phyloP scores from a whole-genome alignment of 2,113 vertebrate genomes.

The Malurus melanocephalus region DNA sequence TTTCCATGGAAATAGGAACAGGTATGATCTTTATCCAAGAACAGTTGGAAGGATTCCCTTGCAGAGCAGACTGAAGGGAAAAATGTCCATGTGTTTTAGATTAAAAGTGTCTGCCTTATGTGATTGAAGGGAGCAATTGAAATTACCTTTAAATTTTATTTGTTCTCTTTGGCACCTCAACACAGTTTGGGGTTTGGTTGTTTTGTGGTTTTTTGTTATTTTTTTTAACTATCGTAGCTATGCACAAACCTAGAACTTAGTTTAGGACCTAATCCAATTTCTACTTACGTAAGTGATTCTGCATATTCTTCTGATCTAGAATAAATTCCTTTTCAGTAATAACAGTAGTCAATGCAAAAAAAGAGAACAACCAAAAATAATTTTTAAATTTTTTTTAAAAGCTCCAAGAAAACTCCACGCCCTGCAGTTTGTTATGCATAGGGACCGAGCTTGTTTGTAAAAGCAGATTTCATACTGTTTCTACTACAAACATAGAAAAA shows the following conservation, averaged over 20 bases:
- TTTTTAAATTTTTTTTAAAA: not conserved
- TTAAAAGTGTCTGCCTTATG: not conserved
- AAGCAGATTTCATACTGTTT: not conserved
- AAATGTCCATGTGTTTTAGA: constrained; percentile 31
- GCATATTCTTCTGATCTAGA: not conserved
- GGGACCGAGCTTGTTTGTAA: not conserved
- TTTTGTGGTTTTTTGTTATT: not conserved
- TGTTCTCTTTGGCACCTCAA: constrained; percentile 29
- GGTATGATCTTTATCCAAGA: constrained; percentile 68
- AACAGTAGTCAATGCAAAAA: not conserved
- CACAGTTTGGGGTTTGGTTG: not conserved
- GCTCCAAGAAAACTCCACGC: not conserved
- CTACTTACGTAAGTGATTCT: not conserved
- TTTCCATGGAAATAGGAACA: constrained; percentile 58
- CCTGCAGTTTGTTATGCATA: not conserved
- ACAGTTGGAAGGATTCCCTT: constrained; percentile 36
- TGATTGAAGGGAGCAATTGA: constrained; percentile 24
- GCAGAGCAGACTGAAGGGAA: not conserved
- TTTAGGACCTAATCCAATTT: not conserved
- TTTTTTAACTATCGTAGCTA: not conserved
- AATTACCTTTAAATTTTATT: constrained; percentile 30
- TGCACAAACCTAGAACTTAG: not conserved
- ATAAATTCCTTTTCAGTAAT: not conserved
- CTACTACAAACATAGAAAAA: not conserved
- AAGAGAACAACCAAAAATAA: not conserved